A percentile compares a stretch with the other conserved stretches of the same genome.
Evolutionary conservation across 2,797 vertebrate species (phyloP).

Genomic region (Acropternis orthonyx): DNA sequence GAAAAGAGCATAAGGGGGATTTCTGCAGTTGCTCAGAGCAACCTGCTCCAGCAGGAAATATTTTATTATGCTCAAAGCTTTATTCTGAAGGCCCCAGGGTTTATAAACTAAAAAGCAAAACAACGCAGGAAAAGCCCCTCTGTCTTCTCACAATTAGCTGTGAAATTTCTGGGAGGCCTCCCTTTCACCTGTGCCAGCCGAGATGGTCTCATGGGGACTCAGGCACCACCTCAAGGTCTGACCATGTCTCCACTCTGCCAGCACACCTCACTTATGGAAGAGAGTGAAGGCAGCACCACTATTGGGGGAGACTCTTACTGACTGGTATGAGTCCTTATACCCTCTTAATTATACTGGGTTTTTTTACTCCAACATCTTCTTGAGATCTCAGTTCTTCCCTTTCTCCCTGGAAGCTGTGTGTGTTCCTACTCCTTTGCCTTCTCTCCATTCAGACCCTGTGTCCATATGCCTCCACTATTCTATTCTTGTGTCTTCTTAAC

Average conservation of each 20-base stretch:
- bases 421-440: not conserved
- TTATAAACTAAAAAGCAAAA: not conserved
- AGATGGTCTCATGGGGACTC: not conserved
- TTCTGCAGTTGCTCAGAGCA: not conserved
- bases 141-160: not conserved
- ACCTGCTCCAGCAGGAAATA: not conserved
- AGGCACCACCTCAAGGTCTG: not conserved
- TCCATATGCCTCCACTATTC: rapidly evolving
- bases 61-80: not conserved
- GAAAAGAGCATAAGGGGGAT: rapidly evolving
- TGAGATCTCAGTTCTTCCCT: not conserved
- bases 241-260: rapidly evolving
- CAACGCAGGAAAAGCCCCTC: not conserved
- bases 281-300: not conserved
- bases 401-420: not conserved
- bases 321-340: not conserved
- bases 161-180: not conserved
- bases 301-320: not conserved
- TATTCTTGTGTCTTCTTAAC: not conserved
- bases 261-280: rapidly evolving
- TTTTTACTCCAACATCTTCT: not conserved
- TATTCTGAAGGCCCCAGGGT: not conserved
- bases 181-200: rapidly evolving
- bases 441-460: rapidly evolving
- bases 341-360: not conserved